A percentile compares a stretch with the other conserved stretches of the same genome.
Conservation (phyloP, 1,140 invertebrate species). For the Oreohelix idahoensis region DNA sequence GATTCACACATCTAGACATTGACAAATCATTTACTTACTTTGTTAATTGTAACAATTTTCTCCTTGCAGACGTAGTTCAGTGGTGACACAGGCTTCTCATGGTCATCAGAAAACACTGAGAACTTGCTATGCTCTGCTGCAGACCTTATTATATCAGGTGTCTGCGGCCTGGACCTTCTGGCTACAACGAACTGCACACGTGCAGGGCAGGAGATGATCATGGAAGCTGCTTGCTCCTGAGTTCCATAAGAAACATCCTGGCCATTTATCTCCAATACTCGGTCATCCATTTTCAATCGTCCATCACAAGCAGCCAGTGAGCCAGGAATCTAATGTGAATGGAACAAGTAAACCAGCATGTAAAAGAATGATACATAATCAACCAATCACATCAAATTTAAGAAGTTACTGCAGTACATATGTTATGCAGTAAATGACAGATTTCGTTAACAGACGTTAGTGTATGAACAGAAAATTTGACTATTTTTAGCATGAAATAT, state of each 20-base stretch:
- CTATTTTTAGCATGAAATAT: too few species aligned
- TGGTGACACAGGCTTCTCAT: constrained; percentile 41
- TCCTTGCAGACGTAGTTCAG: constrained; percentile 62
- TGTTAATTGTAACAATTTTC: constrained; percentile 71
- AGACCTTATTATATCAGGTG: constrained; percentile 69
- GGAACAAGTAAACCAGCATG: too few species aligned
- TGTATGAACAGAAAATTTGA: too few species aligned
- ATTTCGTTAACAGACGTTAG: too few species aligned
- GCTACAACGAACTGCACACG: constrained; percentile 74
- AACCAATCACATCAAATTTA: too few species aligned
- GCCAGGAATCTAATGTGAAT: constrained; percentile 72
- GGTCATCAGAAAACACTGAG: constrained; percentile 40
- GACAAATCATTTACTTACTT: constrained; percentile 70
- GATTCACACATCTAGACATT: too few species aligned
- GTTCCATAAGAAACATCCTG: constrained; percentile 72
- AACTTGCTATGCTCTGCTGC: constrained; percentile 51
- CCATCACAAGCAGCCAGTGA: constrained; percentile 70
- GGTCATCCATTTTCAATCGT: constrained; percentile 68
- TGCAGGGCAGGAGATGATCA: constrained; percentile 66
- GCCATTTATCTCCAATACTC: constrained; percentile 75
- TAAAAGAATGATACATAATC: too few species aligned
- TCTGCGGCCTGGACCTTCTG: constrained; percentile 69
- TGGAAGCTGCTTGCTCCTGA: constrained; percentile 73
- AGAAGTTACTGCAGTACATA: too few species aligned
- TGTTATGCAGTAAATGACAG: too few species aligned